A percentile compares a stretch with the other conserved stretches of the same genome.
Conservation (phyloP, 2,113 vertebrate genomes). For the Melanerpes aurifrons region DNA sequence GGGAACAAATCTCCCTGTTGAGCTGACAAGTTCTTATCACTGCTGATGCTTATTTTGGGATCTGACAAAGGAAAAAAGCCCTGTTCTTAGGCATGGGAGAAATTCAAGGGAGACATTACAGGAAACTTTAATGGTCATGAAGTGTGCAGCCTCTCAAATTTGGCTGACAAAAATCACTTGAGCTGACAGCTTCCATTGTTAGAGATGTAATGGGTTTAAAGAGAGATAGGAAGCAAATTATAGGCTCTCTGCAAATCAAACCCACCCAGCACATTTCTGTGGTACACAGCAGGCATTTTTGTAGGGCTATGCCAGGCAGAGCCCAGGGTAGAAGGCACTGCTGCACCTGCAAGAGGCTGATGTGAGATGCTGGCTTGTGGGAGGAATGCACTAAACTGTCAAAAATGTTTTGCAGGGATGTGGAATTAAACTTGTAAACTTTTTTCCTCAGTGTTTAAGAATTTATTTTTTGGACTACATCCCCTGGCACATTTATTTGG, state of each 20-base stretch:
- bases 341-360: background rate
- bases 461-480: background rate
- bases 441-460: background rate
- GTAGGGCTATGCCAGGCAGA: background rate
- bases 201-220: constrained; percentile 22
- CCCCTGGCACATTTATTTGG: background rate
- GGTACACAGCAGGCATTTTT: background rate
- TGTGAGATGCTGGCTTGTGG: background rate
- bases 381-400: background rate
- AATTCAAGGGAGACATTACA: constrained; percentile 19
- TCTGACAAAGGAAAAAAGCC: background rate
- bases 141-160: constrained; percentile 26
- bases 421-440: background rate
- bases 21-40: constrained; percentile 13
- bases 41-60: constrained; percentile 21
- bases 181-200: constrained; percentile 51
- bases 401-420: background rate
- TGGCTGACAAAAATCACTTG: constrained; percentile 46
- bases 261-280: background rate
- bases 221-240: constrained; percentile 46
- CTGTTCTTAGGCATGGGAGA: background rate
- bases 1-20: background rate
- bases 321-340: background rate
- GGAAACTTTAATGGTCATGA: constrained; percentile 49
- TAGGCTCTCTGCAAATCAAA: constrained; percentile 40